Conservation (phyloP, 2,113 vertebrate genomes). For the Cottus gobio region DNA sequence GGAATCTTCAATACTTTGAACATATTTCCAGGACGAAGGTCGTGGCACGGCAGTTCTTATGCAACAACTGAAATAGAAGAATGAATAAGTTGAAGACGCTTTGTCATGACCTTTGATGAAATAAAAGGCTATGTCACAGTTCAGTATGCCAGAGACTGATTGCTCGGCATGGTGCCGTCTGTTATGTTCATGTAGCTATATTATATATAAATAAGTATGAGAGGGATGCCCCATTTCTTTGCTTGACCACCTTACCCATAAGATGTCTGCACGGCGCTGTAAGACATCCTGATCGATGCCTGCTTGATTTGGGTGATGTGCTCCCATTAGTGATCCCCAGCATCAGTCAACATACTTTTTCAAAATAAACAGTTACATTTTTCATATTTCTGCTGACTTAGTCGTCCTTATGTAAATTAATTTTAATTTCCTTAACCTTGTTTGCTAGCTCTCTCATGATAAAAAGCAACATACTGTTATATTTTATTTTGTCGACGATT, state of each 20-base stretch:
- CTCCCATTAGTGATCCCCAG: neutral
- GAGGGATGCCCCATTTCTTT: neutral
- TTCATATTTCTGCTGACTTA: neutral
- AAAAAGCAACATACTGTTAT: neutral
- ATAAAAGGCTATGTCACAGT: neutral
- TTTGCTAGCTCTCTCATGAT: neutral
- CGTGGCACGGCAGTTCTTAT: neutral
- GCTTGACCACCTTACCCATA: neutral
- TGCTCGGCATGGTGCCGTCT: neutral
- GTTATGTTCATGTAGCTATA: neutral
- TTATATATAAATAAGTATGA: neutral
- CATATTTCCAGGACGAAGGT: neutral
- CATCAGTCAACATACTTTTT: neutral
- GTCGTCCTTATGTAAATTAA: neutral
- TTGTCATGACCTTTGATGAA: neutral
- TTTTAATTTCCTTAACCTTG: neutral
- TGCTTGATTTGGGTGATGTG: neutral
- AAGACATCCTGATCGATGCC: neutral
- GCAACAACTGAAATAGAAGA: neutral
- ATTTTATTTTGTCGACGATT: neutral
- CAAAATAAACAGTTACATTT: neutral
- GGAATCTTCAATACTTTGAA: neutral
- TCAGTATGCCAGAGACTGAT: neutral
- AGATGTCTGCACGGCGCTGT: neutral
- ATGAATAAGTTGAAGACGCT: neutral